Evolutionary conservation across 1,140 invertebrate genomes (phyloP), one percentile per base, ranked within the genome.

Genomic region (Sycophila sp.): DNA sequence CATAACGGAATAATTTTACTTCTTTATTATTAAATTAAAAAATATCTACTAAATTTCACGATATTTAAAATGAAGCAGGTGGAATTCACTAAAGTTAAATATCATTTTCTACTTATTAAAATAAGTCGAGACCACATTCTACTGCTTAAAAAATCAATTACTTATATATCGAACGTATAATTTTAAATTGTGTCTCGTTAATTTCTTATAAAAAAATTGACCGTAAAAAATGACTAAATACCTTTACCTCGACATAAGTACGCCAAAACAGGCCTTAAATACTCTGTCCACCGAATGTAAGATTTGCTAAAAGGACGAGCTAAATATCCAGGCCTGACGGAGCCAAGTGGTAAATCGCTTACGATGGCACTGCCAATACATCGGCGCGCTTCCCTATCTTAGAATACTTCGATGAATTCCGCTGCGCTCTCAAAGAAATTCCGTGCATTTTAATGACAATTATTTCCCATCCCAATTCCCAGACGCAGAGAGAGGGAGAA

Each of bases 261-360:
- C 30, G 26, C 30, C 0, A 15, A 22, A 55, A 17, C 32, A 7
- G 8, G 30, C 15, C 3, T 17, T n/a, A n/a, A 32, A 55, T 55
- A 32, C 30, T 1, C 47, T 55, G 15, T 38, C 36, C 8, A 19
- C 2, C 32, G 4, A 36, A 42, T 42, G 17, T 6, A 42, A 42
- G 17, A 42, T 15, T 28, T 4, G 7, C 13, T 15, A 30, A 36
- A 45, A 15, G 8, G 26, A 59, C 17, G 63, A 42, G 42, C n/a
- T n/a, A n/a, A n/a, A n/a, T n/a, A n/a, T n/a, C n/a, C n/a, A n/a
- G n/a, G n/a, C n/a, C n/a, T n/a, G n/a, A n/a, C n/a, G n/a, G n/a
- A n/a, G n/a, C n/a, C n/a, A 60, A 69, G 22, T 26, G 22, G 42
- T 49, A 63, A 63, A 69, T 69, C 45, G 45, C 55, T 51, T 60